Evolutionary conservation across 2,113 vertebrate species (phyloP), one percentile per base, ranked within the genome.

Genomic region (Brienomyrus longianalis): DNA sequence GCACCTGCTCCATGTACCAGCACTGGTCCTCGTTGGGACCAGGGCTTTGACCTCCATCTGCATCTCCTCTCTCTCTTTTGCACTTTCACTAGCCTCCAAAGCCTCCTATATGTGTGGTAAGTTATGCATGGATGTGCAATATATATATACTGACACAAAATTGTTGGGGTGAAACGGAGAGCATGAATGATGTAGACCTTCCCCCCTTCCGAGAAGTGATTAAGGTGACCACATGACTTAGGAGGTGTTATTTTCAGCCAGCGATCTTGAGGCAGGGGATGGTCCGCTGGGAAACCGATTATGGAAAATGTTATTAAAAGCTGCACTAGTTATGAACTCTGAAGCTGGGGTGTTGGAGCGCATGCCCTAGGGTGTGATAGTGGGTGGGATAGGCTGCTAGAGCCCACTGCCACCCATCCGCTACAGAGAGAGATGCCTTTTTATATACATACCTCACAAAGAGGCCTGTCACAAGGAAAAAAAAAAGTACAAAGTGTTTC

Each of bases 301-400:
- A 89, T 83, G 66, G 27, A 52, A 77, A 89, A 52, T 56, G 88
- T 80, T 89, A 89, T 83, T 83, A 83, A 83, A 89, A 89, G 70
- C 88, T 48, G 35, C 31, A 51, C n/a, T 43, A 23, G 50, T 51
- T 54, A 83, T 54, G 70, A 35, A 45, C 48, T 80, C 74, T 21
- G 27, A 27, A 48, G 45, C 19, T 27, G 5, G 23, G 51, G 23
- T 27, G n/a, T 54, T 1, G 51, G 31, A 23, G 39, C 45, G 4
- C 35, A 80, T 35, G 45, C 19, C 83, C 23, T 48, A 2, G 21
- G 45, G 39, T 47, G 21, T 10, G 7, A 45, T n/a, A n/a, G 45
- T 23, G 7, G 9, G 45, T n/a, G 43, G 35, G 31, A 17, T 3
- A 39, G 70, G 13, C 31, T n/a, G 23, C 2, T 23, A 23, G 39